Conservation (phyloP, 2,113 vertebrate species). For the Orientallactaga bullata region DNA sequence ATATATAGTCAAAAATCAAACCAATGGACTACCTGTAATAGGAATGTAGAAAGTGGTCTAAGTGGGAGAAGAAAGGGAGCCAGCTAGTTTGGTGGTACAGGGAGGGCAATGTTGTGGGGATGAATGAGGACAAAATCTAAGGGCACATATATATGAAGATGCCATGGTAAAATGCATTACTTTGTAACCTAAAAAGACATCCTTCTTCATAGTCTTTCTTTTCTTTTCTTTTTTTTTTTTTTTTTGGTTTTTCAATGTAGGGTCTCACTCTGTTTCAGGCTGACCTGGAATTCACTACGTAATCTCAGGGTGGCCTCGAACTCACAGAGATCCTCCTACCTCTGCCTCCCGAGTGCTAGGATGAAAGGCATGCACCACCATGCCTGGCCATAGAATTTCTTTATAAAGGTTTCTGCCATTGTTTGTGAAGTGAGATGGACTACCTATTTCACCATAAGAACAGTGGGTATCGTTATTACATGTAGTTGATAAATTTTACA, state of each 20-base stretch:
- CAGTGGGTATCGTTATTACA: neutral
- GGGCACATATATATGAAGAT: neutral
- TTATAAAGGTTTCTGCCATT: constrained; percentile 13
- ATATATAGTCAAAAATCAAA: constrained; percentile 29
- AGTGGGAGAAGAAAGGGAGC: neutral
- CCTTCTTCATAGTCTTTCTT: too few relatives aligned
- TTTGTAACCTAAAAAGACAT: neutral
- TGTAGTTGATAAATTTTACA: constrained; percentile 8
- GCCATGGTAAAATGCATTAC: neutral
- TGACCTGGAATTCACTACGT: too few relatives aligned
- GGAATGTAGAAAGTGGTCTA: neutral
- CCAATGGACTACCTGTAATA: neutral
- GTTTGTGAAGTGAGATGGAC: neutral
- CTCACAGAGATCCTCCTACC: too few relatives aligned
- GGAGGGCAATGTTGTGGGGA: neutral
- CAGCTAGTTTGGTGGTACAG: too few relatives aligned
- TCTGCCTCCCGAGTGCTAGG: too few relatives aligned
- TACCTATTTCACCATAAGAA: neutral
- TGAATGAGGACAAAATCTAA: neutral
- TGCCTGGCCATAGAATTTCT: neutral
- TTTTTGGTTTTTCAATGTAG: too few relatives aligned
- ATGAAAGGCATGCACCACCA: too few relatives aligned
- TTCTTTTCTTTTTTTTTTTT: too few relatives aligned
- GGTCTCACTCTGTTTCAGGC: too few relatives aligned
- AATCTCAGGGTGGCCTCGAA: too few relatives aligned